A percentile compares a stretch with the other conserved stretches of the same genome.
Evolutionary conservation across 2,888 invertebrate species (phyloP).

Genomic region (Caenorhabditis sp.): DNA sequence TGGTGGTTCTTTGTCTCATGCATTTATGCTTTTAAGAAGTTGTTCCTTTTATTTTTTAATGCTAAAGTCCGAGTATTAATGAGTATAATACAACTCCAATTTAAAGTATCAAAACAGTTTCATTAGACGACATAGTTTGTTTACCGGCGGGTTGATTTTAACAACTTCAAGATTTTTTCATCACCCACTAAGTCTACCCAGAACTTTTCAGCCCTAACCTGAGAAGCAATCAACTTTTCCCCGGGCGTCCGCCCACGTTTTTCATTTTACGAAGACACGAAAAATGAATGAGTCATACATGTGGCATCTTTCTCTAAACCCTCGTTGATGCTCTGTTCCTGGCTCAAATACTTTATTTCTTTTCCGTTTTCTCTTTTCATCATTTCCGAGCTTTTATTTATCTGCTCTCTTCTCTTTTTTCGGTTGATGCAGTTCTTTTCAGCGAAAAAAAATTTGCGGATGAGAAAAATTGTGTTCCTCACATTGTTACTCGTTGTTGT

Average conservation of each 20-base stretch:
- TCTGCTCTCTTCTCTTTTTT: background rate
- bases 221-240: too few species aligned
- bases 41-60: background rate
- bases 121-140: background rate
- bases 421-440: background rate
- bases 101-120: too few species aligned
- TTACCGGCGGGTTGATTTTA: too few species aligned
- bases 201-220: too few species aligned
- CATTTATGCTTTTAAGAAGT: background rate
- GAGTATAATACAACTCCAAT: too few species aligned
- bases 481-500: too few species aligned
- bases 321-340: background rate
- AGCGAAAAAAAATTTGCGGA: too few species aligned
- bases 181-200: too few species aligned
- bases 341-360: conserved; percentile 1
- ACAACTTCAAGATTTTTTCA: too few species aligned
- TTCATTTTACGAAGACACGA: conserved; percentile 2
- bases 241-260: too few species aligned
- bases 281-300: conserved; percentile 32
- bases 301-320: background rate
- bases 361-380: background rate
- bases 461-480: conserved; percentile 1
- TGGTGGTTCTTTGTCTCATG: conserved; percentile 12
- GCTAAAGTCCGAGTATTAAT: too few species aligned
- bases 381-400: background rate